A percentile compares a stretch with the other conserved stretches of the same genome.
Evolutionary conservation across 2,888 invertebrate species (phyloP).

Genomic region (Caradrina clavipalpis): DNA sequence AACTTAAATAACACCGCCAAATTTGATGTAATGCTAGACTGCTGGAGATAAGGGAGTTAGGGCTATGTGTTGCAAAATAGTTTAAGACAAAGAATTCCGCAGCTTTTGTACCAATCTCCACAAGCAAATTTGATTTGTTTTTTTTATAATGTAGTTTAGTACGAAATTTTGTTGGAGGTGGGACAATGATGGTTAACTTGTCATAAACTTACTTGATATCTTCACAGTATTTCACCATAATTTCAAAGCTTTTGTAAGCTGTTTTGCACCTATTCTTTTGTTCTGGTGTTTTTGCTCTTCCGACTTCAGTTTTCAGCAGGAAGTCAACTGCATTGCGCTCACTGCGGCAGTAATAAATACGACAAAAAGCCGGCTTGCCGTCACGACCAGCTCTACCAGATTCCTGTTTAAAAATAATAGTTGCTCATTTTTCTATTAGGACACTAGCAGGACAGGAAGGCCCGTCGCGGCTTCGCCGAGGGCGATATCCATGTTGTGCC

Average conservation of each 20-base stretch:
- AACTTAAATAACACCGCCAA: too few relatives aligned
- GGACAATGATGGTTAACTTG: neutral
- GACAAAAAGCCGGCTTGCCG: slow-evolving; percentile 96
- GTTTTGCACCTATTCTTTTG: slow-evolving; percentile 91
- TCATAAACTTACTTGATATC: slow-evolving; percentile 91
- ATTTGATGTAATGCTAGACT: too few relatives aligned
- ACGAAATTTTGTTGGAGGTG: neutral
- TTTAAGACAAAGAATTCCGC: neutral
- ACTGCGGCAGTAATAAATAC: slow-evolving; percentile 96
- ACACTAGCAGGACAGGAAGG: neutral
- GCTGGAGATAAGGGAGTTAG: too few relatives aligned
- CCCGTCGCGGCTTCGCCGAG: neutral
- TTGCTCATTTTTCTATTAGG: neutral
- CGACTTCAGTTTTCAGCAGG: slow-evolving; percentile 94
- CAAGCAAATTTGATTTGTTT: too few relatives aligned
- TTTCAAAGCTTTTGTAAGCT: slow-evolving; percentile 94
- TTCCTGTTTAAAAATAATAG: slow-evolving; percentile 91
- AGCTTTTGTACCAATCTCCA: neutral
- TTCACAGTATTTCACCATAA: slow-evolving; percentile 97
- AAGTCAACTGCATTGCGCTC: slow-evolving; percentile 96
- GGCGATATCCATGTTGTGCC: too few relatives aligned
- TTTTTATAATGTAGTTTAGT: neutral
- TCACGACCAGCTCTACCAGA: slow-evolving; percentile 99
- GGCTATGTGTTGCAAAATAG: neutral
- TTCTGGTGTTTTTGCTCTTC: slow-evolving; percentile 90